These are phyloP conservation scores for Escarpia spicata DNA, from an alignment of 2,888 invertebrate genomes.

Conservation along the genomic window DNA sequence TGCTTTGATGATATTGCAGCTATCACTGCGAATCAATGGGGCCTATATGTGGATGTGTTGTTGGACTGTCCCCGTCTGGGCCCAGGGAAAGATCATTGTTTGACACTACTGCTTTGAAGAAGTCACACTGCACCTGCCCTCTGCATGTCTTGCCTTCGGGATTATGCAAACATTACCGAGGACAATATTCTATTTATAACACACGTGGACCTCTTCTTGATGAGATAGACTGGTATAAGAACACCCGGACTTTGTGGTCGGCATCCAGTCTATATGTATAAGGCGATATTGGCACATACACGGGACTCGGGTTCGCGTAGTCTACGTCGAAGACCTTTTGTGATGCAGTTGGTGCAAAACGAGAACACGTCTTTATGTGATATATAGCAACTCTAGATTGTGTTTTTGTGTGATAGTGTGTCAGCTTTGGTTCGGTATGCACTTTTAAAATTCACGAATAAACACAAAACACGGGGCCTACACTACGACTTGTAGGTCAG, in stretches of 20 bases:
- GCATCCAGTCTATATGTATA: background rate
- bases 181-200: background rate
- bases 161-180: background rate
- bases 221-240: background rate
- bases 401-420: too few species aligned
- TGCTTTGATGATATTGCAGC: background rate
- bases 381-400: too few species aligned
- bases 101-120: background rate
- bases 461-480: too few species aligned
- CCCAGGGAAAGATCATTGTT: background rate
- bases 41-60: background rate
- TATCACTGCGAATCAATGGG: background rate
- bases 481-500: too few species aligned
- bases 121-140: background rate
- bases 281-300: background rate
- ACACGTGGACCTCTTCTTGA: background rate
- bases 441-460: too few species aligned
- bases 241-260: background rate
- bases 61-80: background rate
- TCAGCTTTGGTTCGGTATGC: too few species aligned
- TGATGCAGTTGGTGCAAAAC: too few species aligned
- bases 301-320: background rate
- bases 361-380: too few species aligned
- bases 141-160: background rate
- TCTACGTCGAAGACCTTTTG: too few species aligned